Evolutionary conservation across 1,140 invertebrate species (phyloP).

Genomic region (Ceratitis capitata): DNA sequence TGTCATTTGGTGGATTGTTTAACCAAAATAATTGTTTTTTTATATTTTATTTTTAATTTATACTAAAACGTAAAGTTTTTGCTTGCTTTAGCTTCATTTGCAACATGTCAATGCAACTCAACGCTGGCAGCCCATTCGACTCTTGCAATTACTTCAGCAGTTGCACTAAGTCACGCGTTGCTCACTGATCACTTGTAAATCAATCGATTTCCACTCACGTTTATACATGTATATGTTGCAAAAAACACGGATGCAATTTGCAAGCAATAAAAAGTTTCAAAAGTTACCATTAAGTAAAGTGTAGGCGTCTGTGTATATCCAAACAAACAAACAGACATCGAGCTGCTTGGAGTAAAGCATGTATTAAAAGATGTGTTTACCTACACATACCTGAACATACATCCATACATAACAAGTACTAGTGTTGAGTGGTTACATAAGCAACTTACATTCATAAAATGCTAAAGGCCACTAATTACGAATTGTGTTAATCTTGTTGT

Average conservation of each 20-base stretch:
- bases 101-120: conserved; percentile 13
- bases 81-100: not conserved
- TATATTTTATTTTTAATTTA: no score
- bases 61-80: not conserved
- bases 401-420: not conserved
- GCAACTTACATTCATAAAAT: not conserved
- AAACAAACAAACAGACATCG: no score
- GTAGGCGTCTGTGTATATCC: no score
- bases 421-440: no score
- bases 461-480: conserved; percentile 14
- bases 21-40: no score
- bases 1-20: not conserved
- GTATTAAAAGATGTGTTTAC: no score
- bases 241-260: conserved; percentile 17
- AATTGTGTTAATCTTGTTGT: not conserved
- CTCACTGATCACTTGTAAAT: not conserved
- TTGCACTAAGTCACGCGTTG: conserved; percentile 19
- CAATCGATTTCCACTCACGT: no score
- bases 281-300: no score
- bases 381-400: no score
- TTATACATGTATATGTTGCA: no score
- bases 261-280: no score
- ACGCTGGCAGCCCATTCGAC: not conserved
- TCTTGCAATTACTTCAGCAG: not conserved
- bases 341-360: not conserved